Percentiles rank a stretch among this genome's conserved stretches.
Evolutionary conservation across 2,888 invertebrate genomes (phyloP).

Genomic region (Eucera pruinosa): DNA sequence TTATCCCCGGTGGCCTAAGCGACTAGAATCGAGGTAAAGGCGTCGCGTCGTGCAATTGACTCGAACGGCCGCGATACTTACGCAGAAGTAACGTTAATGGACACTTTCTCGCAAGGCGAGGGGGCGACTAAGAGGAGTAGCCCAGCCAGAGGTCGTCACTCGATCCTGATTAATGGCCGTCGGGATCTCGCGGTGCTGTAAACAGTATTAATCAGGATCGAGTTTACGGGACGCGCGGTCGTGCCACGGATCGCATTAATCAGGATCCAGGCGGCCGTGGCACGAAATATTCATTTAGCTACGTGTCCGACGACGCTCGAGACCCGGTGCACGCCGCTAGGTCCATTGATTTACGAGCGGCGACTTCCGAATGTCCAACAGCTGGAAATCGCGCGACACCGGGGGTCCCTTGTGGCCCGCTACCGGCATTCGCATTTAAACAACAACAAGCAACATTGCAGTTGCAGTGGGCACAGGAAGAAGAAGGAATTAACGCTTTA

Average conservation of each 20-base stretch:
- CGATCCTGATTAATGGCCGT: slow-evolving; percentile 77
- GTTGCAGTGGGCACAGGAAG: too few relatives aligned
- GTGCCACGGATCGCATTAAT: slow-evolving; percentile 73
- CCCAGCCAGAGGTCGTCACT: slow-evolving; percentile 70
- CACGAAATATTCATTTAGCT: slow-evolving; percentile 70
- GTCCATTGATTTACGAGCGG: slow-evolving; percentile 69
- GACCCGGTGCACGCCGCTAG: slow-evolving; percentile 11
- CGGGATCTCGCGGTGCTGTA: slow-evolving; percentile 70
- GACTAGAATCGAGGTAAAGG: slow-evolving; percentile 16
- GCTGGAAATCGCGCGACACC: slow-evolving; percentile 32
- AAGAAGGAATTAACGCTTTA: too few relatives aligned
- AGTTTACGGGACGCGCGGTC: slow-evolving; percentile 70
- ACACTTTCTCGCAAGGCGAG: slow-evolving; percentile 54
- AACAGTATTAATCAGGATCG: slow-evolving; percentile 79
- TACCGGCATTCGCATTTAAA: too few relatives aligned
- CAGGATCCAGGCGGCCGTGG: slow-evolving; percentile 66
- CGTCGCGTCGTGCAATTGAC: slow-evolving; percentile 23
- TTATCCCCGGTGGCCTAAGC: neutral
- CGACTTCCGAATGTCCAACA: slow-evolving; percentile 66
- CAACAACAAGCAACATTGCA: too few relatives aligned
- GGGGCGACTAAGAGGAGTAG: slow-evolving; percentile 53
- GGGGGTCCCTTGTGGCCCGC: too few relatives aligned
- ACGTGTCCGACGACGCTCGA: slow-evolving; percentile 55
- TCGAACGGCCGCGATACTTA: slow-evolving; percentile 35
- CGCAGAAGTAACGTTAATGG: slow-evolving; percentile 55